A percentile compares a stretch with the other conserved stretches of the same genome.
Conservation (phyloP, 2,797 vertebrate genomes). For the Sebastes minor region DNA sequence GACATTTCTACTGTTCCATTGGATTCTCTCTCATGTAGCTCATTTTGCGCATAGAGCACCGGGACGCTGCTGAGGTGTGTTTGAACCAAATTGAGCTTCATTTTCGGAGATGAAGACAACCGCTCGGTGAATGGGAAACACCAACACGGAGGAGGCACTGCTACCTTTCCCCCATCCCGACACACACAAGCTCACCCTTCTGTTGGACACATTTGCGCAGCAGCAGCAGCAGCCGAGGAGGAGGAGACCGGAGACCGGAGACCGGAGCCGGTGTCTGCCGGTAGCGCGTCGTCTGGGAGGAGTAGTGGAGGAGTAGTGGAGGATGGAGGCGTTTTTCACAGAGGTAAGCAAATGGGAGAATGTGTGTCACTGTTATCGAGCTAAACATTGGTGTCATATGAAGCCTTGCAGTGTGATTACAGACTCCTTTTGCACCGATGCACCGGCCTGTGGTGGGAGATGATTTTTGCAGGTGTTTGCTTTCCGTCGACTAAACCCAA, state of each 20-base stretch:
- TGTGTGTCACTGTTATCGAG: slow-evolving; percentile 19
- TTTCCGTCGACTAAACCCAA: slow-evolving; percentile 2
- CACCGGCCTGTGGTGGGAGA: neutral
- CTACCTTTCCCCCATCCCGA: slow-evolving; percentile 33
- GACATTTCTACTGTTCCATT: slow-evolving; percentile 52
- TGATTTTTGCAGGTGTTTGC: slow-evolving; percentile 58
- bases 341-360: slow-evolving; percentile 73
- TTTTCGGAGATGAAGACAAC: slow-evolving; percentile 28
- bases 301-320: slow-evolving; percentile 29
- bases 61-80: slow-evolving; percentile 40
- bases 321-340: slow-evolving; percentile 84
- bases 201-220: slow-evolving; percentile 47
- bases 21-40: slow-evolving; percentile 44
- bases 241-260: neutral
- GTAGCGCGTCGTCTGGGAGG: slow-evolving; percentile 67
- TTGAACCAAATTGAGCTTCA: neutral
- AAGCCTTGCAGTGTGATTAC: neutral
- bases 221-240: neutral
- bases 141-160: slow-evolving; percentile 18
- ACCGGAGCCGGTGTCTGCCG: slow-evolving; percentile 65
- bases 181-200: slow-evolving; percentile 15
- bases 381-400: slow-evolving; percentile 5
- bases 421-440: neutral
- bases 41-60: slow-evolving; percentile 46
- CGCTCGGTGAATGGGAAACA: slow-evolving; percentile 73